These are phyloP conservation scores for Crax fasciolata DNA, from an alignment of 2,797 vertebrate genomes.

Conservation along the genomic window DNA sequence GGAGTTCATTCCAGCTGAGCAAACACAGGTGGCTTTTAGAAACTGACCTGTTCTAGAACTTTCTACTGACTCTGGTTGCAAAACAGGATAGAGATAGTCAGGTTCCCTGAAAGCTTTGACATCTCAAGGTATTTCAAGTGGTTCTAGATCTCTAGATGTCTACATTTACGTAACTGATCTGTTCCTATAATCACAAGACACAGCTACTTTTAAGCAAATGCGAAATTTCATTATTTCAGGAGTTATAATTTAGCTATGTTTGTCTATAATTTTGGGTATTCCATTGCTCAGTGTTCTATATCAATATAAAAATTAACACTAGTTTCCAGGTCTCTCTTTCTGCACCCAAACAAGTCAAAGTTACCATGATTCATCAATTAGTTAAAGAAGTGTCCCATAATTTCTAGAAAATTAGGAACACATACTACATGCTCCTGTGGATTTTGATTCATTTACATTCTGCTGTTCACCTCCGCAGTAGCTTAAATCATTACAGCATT, in stretches of 20 bases:
- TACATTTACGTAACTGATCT: not conserved
- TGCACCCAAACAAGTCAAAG: not conserved
- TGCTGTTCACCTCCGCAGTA: not conserved
- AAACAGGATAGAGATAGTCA: not conserved
- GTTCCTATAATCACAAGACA: not conserved
- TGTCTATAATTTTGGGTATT: not conserved
- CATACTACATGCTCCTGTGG: not conserved
- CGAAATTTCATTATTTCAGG: not conserved
- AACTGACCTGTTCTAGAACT: not conserved
- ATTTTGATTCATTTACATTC: not conserved
- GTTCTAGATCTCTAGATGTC: not conserved
- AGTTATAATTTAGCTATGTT: not conserved
- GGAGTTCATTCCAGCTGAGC: not conserved
- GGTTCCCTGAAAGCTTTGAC: not conserved
- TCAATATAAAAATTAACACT: not conserved
- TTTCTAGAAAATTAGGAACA: not conserved
- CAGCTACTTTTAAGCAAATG: not conserved
- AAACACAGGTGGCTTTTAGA: not conserved
- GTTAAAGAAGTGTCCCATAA: not conserved
- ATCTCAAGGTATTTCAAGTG: not conserved
- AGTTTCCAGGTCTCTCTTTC: not conserved
- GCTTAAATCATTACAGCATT: slow-evolving; percentile 8
- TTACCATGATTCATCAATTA: not conserved
- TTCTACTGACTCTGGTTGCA: not conserved
- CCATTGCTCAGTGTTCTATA: not conserved